Conservation (phyloP, 2,113 vertebrate genomes). For the Semnopithecus entellus region DNA sequence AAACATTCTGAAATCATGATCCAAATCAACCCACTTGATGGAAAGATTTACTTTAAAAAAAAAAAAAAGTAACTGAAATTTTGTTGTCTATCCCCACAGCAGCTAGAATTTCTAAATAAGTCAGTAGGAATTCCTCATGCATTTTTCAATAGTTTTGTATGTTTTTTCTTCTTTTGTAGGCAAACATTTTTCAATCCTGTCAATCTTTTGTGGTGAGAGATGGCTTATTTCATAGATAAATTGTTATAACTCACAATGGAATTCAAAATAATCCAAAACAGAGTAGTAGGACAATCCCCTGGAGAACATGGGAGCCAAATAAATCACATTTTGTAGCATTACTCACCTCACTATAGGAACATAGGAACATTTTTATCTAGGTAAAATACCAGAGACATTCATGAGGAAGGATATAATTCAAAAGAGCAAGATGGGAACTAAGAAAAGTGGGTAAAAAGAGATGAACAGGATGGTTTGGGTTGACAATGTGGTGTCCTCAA, state of each 20-base stretch:
- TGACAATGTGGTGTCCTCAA: neutral
- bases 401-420: neutral
- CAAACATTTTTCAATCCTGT: constrained; percentile 58
- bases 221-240: constrained; percentile 69
- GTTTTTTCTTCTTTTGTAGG: constrained; percentile 49
- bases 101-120: constrained; percentile 37
- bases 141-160: constrained; percentile 5
- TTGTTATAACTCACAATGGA: constrained; percentile 62
- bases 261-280: constrained; percentile 62
- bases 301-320: constrained; percentile 25
- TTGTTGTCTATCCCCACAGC: neutral
- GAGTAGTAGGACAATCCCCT: constrained; percentile 38
- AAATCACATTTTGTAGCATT: constrained; percentile 54
- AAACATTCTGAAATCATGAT: neutral
- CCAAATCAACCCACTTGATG: neutral
- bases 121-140: constrained; percentile 28
- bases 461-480: neutral
- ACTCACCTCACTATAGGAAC: constrained; percentile 14
- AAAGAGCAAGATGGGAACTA: neutral
- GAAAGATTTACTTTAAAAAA: neutral
- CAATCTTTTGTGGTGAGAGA: constrained; percentile 49
- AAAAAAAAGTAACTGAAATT: neutral
- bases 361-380: constrained; percentile 58
- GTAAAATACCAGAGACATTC: constrained; percentile 15
- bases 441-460: neutral